These are phyloP conservation scores for Nautilus pompilius DNA, from an alignment of 1,140 invertebrate genomes.

Conservation along the genomic window DNA sequence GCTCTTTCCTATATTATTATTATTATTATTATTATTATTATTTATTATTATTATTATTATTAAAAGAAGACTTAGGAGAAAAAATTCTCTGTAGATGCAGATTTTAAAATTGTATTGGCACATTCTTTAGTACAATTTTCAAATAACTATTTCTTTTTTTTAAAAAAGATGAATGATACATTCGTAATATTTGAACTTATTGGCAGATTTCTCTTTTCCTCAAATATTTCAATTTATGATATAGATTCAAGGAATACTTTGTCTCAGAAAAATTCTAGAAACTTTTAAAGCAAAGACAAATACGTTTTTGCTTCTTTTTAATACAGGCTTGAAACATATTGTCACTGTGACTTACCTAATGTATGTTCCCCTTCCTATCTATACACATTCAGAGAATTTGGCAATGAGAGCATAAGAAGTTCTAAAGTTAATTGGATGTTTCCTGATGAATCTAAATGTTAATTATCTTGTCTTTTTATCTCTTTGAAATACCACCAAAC, in stretches of 20 bases:
- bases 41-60: too few relatives aligned
- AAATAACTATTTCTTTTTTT: too few relatives aligned
- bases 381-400: too few relatives aligned
- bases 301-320: background rate
- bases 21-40: too few relatives aligned
- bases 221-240: background rate
- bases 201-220: background rate
- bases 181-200: background rate
- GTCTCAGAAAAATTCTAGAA: background rate
- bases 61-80: too few relatives aligned
- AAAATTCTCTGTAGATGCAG: too few relatives aligned
- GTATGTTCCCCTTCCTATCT: background rate
- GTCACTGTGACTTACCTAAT: background rate
- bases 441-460: background rate
- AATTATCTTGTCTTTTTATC: background rate
- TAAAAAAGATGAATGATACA: too few relatives aligned
- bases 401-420: too few relatives aligned
- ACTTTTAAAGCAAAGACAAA: background rate
- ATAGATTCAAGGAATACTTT: background rate
- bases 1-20: too few relatives aligned
- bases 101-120: too few relatives aligned
- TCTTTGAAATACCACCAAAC: background rate
- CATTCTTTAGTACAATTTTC: too few relatives aligned
- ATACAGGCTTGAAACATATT: background rate
- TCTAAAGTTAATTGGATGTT: background rate